These are phyloP conservation scores for Bugulina stolonifera DNA, from an alignment of 2,888 invertebrate species.

Conservation along the genomic window DNA sequence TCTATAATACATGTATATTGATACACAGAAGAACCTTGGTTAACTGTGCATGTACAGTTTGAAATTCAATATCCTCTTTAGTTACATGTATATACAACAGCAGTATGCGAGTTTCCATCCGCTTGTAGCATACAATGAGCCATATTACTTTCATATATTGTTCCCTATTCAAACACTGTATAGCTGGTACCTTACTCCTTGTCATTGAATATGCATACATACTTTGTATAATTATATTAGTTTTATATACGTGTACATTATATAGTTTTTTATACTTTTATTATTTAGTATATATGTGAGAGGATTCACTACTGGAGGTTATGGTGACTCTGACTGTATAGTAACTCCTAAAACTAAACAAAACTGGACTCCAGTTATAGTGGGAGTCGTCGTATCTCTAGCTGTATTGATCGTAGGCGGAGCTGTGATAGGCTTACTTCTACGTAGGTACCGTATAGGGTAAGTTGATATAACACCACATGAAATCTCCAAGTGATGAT, in stretches of 20 bases:
- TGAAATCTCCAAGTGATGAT: no score
- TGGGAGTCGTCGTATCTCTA: neutral
- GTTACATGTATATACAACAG: no score
- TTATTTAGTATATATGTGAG: constrained; percentile 17
- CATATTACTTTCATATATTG: neutral
- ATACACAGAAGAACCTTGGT: no score
- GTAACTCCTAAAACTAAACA: neutral
- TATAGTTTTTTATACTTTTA: no score
- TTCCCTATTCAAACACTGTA: neutral
- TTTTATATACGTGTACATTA: no score
- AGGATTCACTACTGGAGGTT: constrained; percentile 9
- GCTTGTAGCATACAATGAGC: neutral
- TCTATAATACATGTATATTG: no score
- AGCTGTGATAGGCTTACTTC: neutral
- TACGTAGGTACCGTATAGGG: neutral
- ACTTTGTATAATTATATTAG: no score
- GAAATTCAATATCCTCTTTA: no score
- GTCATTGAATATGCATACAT: neutral
- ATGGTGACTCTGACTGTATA: constrained; percentile 4
- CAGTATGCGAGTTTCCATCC: no score
- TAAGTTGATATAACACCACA: neutral
- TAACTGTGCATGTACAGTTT: no score
- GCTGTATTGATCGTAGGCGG: neutral
- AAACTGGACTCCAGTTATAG: neutral
- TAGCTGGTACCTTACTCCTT: neutral